Evolutionary conservation across 2,888 invertebrate species (phyloP).

Genomic region (Bimastos eiseni): DNA sequence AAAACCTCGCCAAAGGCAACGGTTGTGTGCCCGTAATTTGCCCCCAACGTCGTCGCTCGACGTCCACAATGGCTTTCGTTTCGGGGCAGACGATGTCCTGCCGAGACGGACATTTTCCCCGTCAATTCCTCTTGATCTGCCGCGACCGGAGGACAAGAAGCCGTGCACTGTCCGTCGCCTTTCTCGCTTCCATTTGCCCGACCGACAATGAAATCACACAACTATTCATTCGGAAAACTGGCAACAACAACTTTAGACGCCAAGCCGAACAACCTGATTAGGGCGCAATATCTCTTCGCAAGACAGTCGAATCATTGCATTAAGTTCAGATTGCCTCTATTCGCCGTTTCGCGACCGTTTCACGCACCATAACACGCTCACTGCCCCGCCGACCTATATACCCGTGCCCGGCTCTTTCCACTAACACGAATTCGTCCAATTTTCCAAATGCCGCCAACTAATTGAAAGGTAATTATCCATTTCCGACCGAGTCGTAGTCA

Average conservation of each 20-base stretch:
- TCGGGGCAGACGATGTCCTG: background rate
- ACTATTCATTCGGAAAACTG: conserved; percentile 24
- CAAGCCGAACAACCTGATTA: conserved; percentile 20
- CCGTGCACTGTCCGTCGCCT: background rate
- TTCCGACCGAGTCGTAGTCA: background rate
- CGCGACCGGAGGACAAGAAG: conserved; percentile 17
- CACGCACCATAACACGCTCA: background rate
- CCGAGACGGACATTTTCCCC: background rate
- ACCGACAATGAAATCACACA: conserved; percentile 19
- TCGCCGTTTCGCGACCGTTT: background rate
- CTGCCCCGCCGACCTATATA: background rate
- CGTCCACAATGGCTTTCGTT: background rate
- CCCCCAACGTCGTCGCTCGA: conserved; percentile 3
- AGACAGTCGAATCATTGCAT: conserved; percentile 18
- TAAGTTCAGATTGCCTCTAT: conserved; percentile 24
- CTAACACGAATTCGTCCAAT: conserved; percentile 24
- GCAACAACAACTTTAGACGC: conserved; percentile 23
- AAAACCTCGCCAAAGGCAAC: background rate
- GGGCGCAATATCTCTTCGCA: conserved; percentile 17
- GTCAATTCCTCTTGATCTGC: conserved; percentile 21
- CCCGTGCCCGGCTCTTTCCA: background rate
- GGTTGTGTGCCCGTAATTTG: background rate
- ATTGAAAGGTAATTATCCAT: conserved; percentile 26
- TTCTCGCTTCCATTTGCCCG: conserved; percentile 21
- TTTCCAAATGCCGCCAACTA: conserved; percentile 24